Evolutionary conservation across 2,888 invertebrate species (phyloP), one percentile per base, ranked within the genome.

Genomic region (Cantharis rufa): DNA sequence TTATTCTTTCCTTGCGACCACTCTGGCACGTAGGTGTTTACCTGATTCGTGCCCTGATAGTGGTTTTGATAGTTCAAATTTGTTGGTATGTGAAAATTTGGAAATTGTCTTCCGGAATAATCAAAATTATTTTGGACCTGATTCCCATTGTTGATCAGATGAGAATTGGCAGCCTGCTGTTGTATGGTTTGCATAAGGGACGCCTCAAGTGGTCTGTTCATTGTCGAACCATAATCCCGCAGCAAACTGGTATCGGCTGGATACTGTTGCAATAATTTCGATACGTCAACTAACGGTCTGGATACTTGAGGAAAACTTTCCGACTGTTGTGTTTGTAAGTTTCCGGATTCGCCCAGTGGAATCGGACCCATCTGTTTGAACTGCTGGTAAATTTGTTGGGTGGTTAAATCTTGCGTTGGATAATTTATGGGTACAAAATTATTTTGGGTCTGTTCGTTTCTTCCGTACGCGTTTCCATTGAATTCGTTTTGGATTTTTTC

Each of bases 171-270:
- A n/a, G 48, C n/a, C 7, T 48, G n/a, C 0, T 48, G 74, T 18
- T 77, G 74, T 70, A 72, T 64, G 10, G 77, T 70, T 7, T 72
- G 63, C 13, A 74, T 21, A 10, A 77, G 28, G 0, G 69, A 15
- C 7, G 66, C 62, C 15, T 78, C 78, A 3, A 72, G 27, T 9
- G 74, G 75, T 61, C 74, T 75, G 9, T 69, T 27, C 18, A 75
- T 15, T 24, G 27, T 27, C 28, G 15, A 70, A 27, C 18, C 9
- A 13, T 80, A 81, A 13, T 82, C 80, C 10, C 79, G 71, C 10
- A 83, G 27, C 13, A 84, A 68, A 68, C 80, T 79, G 4, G 80
- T 79, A 71, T 83, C 83, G 1, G 82, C 32, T 10, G 81, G 48
- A 48, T 48, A 48, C 48, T 48, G 48, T 2, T 48, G 48, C 7